These are phyloP conservation scores for Cassiopea xamachana DNA, from an alignment of 30 jellyfish, hydroid and myxozoan species.

Conservation along the genomic window DNA sequence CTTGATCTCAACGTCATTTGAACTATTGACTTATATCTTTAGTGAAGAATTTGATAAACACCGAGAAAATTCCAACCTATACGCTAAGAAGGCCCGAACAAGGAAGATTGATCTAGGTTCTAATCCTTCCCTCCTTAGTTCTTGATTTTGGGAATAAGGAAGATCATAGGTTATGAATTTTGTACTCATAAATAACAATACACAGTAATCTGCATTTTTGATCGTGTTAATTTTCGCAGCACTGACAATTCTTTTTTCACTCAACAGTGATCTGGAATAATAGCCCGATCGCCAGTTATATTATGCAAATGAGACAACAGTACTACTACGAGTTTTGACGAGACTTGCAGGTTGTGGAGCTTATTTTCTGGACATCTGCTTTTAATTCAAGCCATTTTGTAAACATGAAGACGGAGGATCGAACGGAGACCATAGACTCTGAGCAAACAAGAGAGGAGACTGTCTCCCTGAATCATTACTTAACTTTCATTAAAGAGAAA, in stretches of 20 bases:
- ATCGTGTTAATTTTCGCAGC: neutral
- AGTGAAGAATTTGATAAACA: neutral
- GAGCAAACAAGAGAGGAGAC: neutral
- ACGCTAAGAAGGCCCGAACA: too few species aligned
- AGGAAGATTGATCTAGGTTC: too few species aligned
- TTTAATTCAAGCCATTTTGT: neutral
- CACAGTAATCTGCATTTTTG: neutral
- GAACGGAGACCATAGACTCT: neutral
- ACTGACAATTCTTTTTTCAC: constrained; percentile 24
- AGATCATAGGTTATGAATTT: neutral
- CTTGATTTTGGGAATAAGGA: too few species aligned
- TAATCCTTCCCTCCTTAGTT: too few species aligned
- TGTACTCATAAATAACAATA: neutral
- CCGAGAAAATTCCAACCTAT: too few species aligned
- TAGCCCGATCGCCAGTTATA: neutral
- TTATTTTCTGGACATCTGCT: constrained; percentile 19
- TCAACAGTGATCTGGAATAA: constrained; percentile 21
- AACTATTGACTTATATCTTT: neutral
- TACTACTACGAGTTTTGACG: constrained; percentile 8
- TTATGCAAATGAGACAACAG: constrained; percentile 43
- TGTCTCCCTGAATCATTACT: neutral
- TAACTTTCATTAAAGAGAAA: constrained; percentile 11
- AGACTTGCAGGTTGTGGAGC: constrained; percentile 34
- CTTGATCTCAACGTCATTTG: neutral
- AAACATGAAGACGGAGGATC: constrained; percentile 54